Evolutionary conservation across 2,113 vertebrate species (phyloP).

Genomic region (Probosciger aterrimus): DNA sequence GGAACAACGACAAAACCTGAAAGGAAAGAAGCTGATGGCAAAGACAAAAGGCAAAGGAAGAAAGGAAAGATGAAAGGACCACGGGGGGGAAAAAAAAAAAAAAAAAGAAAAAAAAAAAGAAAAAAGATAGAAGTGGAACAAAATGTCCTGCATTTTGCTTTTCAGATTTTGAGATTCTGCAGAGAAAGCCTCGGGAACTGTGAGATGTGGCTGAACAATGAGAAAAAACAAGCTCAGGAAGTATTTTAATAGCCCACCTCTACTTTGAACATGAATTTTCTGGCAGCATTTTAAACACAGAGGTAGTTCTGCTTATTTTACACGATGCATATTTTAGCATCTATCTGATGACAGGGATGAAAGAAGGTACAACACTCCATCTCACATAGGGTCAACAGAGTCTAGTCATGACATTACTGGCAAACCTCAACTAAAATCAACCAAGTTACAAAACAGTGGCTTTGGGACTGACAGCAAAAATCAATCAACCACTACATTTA

Average conservation of each 20-base stretch:
- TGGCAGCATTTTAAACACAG: neutral
- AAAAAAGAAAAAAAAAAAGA: too few species aligned
- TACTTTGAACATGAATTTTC: neutral
- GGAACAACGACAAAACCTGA: neutral
- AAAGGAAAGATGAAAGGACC: conserved; percentile 20
- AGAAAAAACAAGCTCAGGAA: neutral
- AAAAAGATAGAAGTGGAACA: rapidly evolving
- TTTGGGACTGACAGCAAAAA: neutral
- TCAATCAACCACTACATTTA: neutral
- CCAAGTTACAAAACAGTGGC: neutral
- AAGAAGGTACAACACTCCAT: neutral
- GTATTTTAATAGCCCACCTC: neutral
- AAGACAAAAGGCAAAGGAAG: conserved; percentile 8
- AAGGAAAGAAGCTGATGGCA: conserved; percentile 7
- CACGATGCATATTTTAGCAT: rapidly evolving
- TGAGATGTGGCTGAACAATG: neutral
- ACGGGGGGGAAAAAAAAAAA: neutral
- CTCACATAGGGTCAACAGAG: neutral
- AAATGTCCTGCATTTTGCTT: neutral
- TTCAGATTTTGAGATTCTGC: neutral
- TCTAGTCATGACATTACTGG: neutral
- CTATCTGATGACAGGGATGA: neutral
- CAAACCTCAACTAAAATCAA: neutral
- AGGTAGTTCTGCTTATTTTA: neutral
- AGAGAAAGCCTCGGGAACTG: neutral